Evolutionary conservation across 2,888 invertebrate genomes (phyloP), one percentile per base, ranked within the genome.

Genomic region (Amphiduros pacificus): DNA sequence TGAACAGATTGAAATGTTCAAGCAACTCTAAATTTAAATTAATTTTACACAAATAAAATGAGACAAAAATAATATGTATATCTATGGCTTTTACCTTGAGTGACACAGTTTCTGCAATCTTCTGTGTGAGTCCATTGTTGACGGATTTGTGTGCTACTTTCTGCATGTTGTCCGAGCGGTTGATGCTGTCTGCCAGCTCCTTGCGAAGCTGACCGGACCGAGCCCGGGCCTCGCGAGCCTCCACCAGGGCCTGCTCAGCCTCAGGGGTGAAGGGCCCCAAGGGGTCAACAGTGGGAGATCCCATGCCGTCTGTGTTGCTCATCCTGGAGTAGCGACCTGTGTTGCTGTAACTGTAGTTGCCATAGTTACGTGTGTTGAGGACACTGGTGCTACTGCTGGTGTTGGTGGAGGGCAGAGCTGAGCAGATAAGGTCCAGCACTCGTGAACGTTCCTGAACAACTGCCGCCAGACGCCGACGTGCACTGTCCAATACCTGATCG

Each of bases 261-360:
- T 81, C 79, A 0, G 80, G 80, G 0, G 80, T 81, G 71, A 73
- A 81, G 0, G 80, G 71, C 1, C 80, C 81, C 0, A 80, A 67
- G 2, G 78, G 76, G 68, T 80, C 80, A 3, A 62, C 31, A 32
- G 72, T 70, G 11, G 26, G 24, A 9, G 57, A 3, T 5, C 29
- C 6, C 26, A 22, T 26, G 48, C 28, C 17, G 50, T 41, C 2
- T 28, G 57, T 52, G 11, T 44, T 31, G 27, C 17, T 17, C n/a
- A 29, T 24, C n/a, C 5, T 20, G 22, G 24, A 36, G 20, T 17
- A 20, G 22, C 40, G 28, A 17, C 36, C 63, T 17, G 57, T 62
- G 26, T 27, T 24, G 26, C 44, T 28, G 20, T 55, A 27, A 11
- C 36, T 24, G 29, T 22, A 29, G 28, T 48, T 29, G 6, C 36